phyloP scores from a whole-genome alignment of 2,888 invertebrate genomes.

The Therioaphis trifolii region DNA sequence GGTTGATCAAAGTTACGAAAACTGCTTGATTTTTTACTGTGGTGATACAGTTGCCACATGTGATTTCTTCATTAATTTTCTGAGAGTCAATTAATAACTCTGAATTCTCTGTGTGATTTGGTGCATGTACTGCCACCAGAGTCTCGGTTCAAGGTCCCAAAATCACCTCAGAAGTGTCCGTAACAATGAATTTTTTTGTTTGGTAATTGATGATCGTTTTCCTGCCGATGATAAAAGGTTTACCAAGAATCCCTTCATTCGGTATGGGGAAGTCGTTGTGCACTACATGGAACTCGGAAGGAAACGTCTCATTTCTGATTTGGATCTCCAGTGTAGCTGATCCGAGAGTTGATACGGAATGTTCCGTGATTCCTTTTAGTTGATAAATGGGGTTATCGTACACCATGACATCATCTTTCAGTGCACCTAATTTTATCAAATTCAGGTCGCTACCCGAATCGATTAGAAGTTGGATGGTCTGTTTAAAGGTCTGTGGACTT shows the following conservation, averaged over 20 bases:
- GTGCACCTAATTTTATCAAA: neutral
- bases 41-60: neutral
- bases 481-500: neutral
- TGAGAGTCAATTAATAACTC: neutral
- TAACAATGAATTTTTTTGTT: neutral
- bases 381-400: neutral
- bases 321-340: neutral
- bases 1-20: neutral
- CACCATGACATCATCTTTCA: neutral
- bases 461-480: neutral
- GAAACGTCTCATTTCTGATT: neutral
- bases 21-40: neutral
- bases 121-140: neutral
- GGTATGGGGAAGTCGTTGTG: too few relatives aligned
- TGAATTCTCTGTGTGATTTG: neutral
- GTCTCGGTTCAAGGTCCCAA: neutral
- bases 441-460: neutral
- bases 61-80: neutral
- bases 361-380: neutral
- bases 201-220: neutral
- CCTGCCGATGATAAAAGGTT: neutral
- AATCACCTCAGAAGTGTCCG: neutral
- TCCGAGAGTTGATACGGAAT: neutral
- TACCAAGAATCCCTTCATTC: neutral
- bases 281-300: neutral